Evolutionary conservation across 2,797 vertebrate species (phyloP).

Genomic region (Molossus alvarezi): DNA sequence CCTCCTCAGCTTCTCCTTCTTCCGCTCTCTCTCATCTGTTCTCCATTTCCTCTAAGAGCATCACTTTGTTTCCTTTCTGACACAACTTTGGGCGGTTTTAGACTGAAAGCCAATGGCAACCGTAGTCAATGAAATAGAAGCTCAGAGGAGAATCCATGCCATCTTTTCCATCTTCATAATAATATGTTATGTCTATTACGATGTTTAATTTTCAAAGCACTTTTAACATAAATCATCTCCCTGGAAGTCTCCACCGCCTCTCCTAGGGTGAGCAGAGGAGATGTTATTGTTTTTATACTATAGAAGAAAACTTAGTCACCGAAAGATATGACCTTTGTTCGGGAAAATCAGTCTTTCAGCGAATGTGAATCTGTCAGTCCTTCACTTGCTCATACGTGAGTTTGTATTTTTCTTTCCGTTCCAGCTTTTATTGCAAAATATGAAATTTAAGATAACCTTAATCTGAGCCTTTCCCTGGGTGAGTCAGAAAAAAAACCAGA

Average conservation of each 20-base stretch:
- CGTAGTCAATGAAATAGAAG: not conserved
- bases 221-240: not conserved
- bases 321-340: not conserved
- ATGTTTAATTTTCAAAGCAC: slow-evolving; percentile 6
- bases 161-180: not conserved
- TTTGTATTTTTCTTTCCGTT: not conserved
- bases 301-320: not conserved
- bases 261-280: not conserved
- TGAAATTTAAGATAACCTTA: not conserved
- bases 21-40: slow-evolving; percentile 74
- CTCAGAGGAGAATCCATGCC: not conserved
- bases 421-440: not conserved
- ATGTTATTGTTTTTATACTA: not conserved
- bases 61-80: slow-evolving; percentile 77
- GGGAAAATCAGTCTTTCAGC: not conserved
- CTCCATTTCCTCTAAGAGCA: slow-evolving; percentile 70
- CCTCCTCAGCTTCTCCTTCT: slow-evolving; percentile 30
- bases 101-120: slow-evolving; percentile 65
- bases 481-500: not conserved
- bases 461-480: not conserved
- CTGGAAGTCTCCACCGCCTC: not conserved
- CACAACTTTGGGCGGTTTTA: slow-evolving; percentile 50
- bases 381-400: not conserved
- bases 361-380: rapidly evolving
- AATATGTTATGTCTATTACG: not conserved